phyloP scores from a whole-genome alignment of 1,140 invertebrate species.

The Microvelia longipes region DNA sequence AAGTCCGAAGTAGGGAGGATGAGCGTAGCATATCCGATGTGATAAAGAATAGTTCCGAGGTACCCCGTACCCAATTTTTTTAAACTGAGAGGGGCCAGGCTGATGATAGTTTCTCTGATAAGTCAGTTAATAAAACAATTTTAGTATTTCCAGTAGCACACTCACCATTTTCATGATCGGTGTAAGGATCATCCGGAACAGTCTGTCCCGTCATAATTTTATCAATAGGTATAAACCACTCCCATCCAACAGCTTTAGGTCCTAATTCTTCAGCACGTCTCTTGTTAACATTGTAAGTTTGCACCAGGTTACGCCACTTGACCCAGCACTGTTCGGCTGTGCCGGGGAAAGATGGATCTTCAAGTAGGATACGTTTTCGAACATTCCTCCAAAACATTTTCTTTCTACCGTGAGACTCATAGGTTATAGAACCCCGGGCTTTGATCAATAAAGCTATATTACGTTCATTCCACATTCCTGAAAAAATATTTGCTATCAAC shows the following conservation, averaged over 20 bases:
- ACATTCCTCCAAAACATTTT: background rate
- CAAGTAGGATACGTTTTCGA: background rate
- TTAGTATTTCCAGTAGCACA: background rate
- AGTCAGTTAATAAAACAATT: too few relatives aligned
- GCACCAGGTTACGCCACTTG: background rate
- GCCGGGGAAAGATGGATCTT: background rate
- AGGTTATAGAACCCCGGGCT: background rate
- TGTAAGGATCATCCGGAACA: background rate
- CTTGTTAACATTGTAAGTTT: background rate
- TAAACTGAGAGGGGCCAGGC: too few relatives aligned
- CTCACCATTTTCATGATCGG: background rate
- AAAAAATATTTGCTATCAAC: background rate
- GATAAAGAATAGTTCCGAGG: too few relatives aligned
- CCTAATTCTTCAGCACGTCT: background rate
- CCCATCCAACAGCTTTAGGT: background rate
- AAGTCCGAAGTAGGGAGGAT: too few relatives aligned
- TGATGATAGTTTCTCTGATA: too few relatives aligned
- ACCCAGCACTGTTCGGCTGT: background rate
- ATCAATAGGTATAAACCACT: background rate
- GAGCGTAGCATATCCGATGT: too few relatives aligned
- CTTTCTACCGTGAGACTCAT: background rate
- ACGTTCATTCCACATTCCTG: background rate
- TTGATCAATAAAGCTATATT: background rate
- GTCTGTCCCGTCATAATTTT: background rate
- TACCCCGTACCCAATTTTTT: too few relatives aligned